A percentile compares a stretch with the other conserved stretches of the same genome.
These are phyloP conservation scores for Ips nitidus DNA, from an alignment of 1,140 invertebrate species.

Conservation along the genomic window DNA sequence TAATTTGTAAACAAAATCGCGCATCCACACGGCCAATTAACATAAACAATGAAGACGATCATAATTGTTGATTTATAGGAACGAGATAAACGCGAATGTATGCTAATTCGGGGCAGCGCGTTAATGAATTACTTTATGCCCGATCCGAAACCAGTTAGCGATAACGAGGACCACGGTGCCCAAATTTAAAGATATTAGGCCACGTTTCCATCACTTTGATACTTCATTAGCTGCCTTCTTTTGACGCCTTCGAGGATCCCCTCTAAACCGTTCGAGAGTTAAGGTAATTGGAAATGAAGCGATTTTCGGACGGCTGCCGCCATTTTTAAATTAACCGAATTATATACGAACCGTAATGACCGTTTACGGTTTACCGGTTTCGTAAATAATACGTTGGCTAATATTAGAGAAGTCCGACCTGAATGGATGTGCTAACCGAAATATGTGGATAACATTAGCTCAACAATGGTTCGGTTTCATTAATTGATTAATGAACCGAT, in stretches of 20 bases:
- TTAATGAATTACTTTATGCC: constrained; percentile 28
- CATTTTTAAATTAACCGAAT: not conserved
- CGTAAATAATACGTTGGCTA: not conserved
- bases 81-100: constrained; percentile 29
- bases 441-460: too few species aligned
- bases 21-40: constrained; percentile 27
- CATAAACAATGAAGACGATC: constrained; percentile 32
- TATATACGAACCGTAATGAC: not conserved
- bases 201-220: constrained; percentile 22
- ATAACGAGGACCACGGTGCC: constrained; percentile 16
- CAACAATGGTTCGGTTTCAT: not conserved
- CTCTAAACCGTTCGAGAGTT: not conserved
- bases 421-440: too few species aligned
- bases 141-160: constrained; percentile 25
- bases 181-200: constrained; percentile 28
- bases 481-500: constrained; percentile 19
- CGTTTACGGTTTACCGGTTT: not conserved
- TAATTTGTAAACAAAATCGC: constrained; percentile 30
- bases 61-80: constrained; percentile 35
- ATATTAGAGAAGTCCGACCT: too few species aligned
- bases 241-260: constrained; percentile 15
- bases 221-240: constrained; percentile 22
- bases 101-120: constrained; percentile 24
- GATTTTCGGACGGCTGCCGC: not conserved
- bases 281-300: constrained; percentile 14